Evolutionary conservation across 2,113 vertebrate genomes (phyloP), one percentile per base, ranked within the genome.

Genomic region (Rissa tridactyla): DNA sequence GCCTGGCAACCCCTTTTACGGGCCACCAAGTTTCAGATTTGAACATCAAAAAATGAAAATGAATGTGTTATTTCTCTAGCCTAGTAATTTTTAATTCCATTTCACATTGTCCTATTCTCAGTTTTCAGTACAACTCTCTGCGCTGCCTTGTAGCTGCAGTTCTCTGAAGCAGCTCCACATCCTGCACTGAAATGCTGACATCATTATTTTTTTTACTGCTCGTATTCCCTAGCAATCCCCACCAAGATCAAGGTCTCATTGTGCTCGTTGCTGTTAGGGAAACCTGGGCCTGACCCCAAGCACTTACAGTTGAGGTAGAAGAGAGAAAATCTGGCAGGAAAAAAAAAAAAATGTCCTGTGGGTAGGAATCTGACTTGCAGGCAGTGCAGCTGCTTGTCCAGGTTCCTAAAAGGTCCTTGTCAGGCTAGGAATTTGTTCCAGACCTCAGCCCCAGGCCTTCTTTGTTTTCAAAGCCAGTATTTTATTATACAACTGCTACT

Each of bases 351-450:
- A 6, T 4, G 1, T 94, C 82, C 70, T 57, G 23, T 69, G 78
- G 62, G 51, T 88, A 78, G 55, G 86, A 90, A 95, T 90, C 60
- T 86, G 86, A 81, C 82, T 42, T 92, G 57, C 47, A 71, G 73
- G 84, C 88, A 72, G 54, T 76, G 79, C 86, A 92, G 87, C 90
- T 85, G 94, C 68, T 94, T 77, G 38, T 78, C 78, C 94, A 86
- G 58, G 82, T 80, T 96, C 84, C 75, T 83, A 47, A 82, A 55
- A 96, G 60, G 87, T 86, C 72, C 81, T 62, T 87, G 32, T 91
- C 87, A 88, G 72, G 51, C 75, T 82, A 62, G 75, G 75, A 83
- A 90, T 87, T 95, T 58, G 52, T 87, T 95, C 66, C 94, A 94
- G 81, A 68, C 32, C 70, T 89, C 70, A 73, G 75, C 62, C 69